Evolutionary conservation across 2,888 invertebrate species (phyloP).

Genomic region (Lysandra coridon): DNA sequence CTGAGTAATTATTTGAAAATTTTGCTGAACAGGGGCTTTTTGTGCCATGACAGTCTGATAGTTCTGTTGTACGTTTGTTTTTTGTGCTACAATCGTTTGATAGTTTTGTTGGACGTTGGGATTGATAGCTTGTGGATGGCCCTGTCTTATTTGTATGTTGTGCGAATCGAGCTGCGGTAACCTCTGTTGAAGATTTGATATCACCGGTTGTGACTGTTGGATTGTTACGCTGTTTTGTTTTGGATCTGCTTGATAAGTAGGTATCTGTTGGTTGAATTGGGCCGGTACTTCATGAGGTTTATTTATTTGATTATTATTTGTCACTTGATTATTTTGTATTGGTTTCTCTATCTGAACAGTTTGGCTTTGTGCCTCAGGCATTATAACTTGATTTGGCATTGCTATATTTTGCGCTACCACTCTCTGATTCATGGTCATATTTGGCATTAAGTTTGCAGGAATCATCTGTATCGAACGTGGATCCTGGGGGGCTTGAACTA

Average conservation of each 20-base stretch:
- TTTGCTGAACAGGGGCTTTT: slow-evolving; percentile 22
- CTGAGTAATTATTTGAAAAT: slow-evolving; percentile 29
- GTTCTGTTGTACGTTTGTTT: slow-evolving; percentile 10
- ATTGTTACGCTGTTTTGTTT: slow-evolving; percentile 33
- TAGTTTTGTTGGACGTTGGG: slow-evolving; percentile 33
- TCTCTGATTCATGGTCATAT: slow-evolving; percentile 40
- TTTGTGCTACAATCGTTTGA: slow-evolving; percentile 18
- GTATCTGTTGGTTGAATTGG: slow-evolving; percentile 35
- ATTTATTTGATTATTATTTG: slow-evolving; percentile 39
- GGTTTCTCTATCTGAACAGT: slow-evolving; percentile 37
- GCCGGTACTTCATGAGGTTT: slow-evolving; percentile 38
- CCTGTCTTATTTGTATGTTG: slow-evolving; percentile 21
- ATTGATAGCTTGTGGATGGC: slow-evolving; percentile 20
- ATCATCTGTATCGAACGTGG: slow-evolving; percentile 43
- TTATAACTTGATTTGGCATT: slow-evolving; percentile 39
- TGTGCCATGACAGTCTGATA: slow-evolving; percentile 24
- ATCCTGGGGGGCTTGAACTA: slow-evolving; percentile 48
- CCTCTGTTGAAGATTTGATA: slow-evolving; percentile 40
- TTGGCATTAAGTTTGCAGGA: slow-evolving; percentile 40
- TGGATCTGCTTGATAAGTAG: slow-evolving; percentile 37
- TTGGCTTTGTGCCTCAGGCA: slow-evolving; percentile 39
- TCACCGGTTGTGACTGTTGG: slow-evolving; percentile 49
- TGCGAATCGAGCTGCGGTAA: slow-evolving; percentile 22
- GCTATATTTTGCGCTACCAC: slow-evolving; percentile 38
- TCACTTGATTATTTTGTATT: slow-evolving; percentile 36